These are phyloP conservation scores for Harpegnathos saltator DNA, from an alignment of 1,140 invertebrate species.

Conservation along the genomic window DNA sequence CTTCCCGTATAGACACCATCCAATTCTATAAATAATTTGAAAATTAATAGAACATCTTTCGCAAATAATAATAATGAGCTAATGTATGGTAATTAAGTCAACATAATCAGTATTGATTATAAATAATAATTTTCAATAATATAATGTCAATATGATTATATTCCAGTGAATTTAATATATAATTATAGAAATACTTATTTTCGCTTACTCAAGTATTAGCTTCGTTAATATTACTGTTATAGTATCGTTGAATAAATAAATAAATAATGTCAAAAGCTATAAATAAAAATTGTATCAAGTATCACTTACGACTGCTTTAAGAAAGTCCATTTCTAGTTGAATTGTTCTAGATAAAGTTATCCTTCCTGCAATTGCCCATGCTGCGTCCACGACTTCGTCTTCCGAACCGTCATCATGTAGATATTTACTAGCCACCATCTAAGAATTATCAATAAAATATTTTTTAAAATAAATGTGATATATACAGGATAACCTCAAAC, in stretches of 20 bases:
- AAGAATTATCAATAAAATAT: conserved; percentile 21
- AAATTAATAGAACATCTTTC: conserved; percentile 10
- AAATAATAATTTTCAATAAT: conserved; percentile 44
- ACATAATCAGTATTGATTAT: background rate
- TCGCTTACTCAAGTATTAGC: background rate
- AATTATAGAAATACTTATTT: too few species aligned
- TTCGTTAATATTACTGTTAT: background rate
- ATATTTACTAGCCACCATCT: conserved; percentile 98
- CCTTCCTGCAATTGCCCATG: conserved; percentile 94
- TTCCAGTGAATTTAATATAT: too few species aligned
- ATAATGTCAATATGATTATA: too few species aligned
- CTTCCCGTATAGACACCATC: conserved; percentile 91
- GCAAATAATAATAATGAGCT: conserved; percentile 64
- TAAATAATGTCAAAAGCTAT: background rate
- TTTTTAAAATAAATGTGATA: too few species aligned
- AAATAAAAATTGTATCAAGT: background rate
- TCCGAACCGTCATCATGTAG: conserved; percentile 96
- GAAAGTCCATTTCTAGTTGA: conserved; percentile 94
- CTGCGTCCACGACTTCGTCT: conserved; percentile 94
- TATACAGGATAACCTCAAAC: background rate
- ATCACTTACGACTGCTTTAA: conserved; percentile 94
- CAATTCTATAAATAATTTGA: conserved; percentile 89
- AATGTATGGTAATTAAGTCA: background rate
- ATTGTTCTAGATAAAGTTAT: conserved; percentile 92
- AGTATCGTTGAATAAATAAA: background rate